Evolutionary conservation across 2,888 invertebrate genomes (phyloP), one percentile per base, ranked within the genome.

Genomic region (Meteorus cinctellus): DNA sequence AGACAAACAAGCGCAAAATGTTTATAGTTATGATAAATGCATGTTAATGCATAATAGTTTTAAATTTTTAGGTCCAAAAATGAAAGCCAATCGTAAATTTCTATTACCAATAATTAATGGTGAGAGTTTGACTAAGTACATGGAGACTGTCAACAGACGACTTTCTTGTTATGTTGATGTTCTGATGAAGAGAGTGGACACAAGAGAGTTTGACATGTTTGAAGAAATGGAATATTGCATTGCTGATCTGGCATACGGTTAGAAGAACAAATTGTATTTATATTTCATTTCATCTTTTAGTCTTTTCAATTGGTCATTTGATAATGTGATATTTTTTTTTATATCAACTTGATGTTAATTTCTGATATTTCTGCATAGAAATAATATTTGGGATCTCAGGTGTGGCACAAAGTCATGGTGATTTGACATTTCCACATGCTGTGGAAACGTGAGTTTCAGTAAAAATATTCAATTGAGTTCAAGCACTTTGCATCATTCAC

Each of bases 191-290:
- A 72, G 63, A 72, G 1, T 48, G 12, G n/a, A 29, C 19, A n/a
- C 0, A 1, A 48, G 41, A 24, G 72, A 72, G 31, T 63, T 72
- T 29, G 72, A 72, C 48, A 48, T 72, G 31, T 62, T 27, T 29
- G 48, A 63, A 8, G 62, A 48, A n/a, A 48, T 27, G 3, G 48
- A 72, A 36, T 51, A 31, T 45, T 72, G 48, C n/a, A 45, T 62
- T 1, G 72, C 63, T 1, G 45, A 63, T 63, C 27, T 63, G 29
- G 45, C 45, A 48, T 72, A 45, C 16, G 72, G 72, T 72, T 10
- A 63, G 63, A 34, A 34, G 1, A 8, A 19, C 24, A 0, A 24
- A 24, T 24, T 24, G 24, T 14, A 65, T 36, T 36, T 14, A 31
- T 65, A 0, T 36, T 36, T 34, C n/a, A 24, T 16, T 4, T 34